Percentiles rank a stretch among this genome's conserved stretches.
phyloP scores from a whole-genome alignment of 2,888 invertebrate genomes.

The Dolomedes plantarius region DNA sequence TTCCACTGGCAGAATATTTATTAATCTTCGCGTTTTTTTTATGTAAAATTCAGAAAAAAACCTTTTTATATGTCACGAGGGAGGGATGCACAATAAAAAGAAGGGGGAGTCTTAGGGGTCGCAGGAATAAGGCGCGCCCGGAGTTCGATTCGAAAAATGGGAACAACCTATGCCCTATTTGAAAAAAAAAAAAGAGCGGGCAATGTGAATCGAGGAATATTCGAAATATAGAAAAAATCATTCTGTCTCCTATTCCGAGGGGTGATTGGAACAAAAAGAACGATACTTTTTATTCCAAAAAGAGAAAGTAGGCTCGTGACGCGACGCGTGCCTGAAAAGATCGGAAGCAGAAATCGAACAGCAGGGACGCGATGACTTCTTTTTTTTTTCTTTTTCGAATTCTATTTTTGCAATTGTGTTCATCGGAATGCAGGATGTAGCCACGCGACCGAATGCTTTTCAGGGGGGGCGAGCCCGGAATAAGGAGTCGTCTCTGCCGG shows the following conservation, averaged over 20 bases:
- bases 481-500: neutral
- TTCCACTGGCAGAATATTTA: too few relatives aligned
- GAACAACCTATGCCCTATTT: neutral
- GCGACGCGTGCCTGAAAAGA: constrained; percentile 4
- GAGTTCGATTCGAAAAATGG: neutral
- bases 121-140: constrained; percentile 11
- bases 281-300: constrained; percentile 10
- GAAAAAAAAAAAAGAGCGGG: constrained; percentile 4
- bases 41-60: too few relatives aligned
- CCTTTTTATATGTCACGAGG: neutral
- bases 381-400: neutral
- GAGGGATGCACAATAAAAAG: neutral
- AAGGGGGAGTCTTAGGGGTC: neutral
- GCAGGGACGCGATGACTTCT: neutral
- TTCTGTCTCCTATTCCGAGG: constrained; percentile 11
- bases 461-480: neutral
- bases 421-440: neutral
- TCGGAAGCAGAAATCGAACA: constrained; percentile 18
- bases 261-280: neutral
- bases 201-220: constrained; percentile 3
- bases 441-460: constrained; percentile 1
- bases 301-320: constrained; percentile 9
- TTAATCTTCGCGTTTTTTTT: too few relatives aligned
- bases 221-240: neutral
- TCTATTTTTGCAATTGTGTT: constrained; percentile 14